A percentile compares a stretch with the other conserved stretches of the same genome.
These are phyloP conservation scores for Cyphomyrus discorhynchus DNA, from an alignment of 2,113 vertebrate genomes.

Conservation along the genomic window DNA sequence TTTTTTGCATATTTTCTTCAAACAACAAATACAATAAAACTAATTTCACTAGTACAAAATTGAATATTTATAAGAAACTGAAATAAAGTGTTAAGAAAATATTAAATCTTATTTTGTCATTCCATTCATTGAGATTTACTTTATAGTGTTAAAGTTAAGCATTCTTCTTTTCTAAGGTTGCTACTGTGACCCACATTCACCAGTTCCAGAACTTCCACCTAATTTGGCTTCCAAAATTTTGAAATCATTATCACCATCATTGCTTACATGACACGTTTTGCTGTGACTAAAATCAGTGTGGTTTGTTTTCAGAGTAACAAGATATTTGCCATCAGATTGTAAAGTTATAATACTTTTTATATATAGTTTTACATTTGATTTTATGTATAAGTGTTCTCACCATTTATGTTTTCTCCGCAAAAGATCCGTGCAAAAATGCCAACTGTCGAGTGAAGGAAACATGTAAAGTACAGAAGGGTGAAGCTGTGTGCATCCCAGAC, in stretches of 20 bases:
- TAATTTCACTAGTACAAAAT: background rate
- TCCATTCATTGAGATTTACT: background rate
- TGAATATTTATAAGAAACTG: background rate
- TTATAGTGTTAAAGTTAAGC: background rate
- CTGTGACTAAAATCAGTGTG: background rate
- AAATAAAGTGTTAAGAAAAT: background rate
- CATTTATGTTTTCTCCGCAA: background rate
- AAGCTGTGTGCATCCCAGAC: conserved; percentile 57
- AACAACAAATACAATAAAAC: background rate
- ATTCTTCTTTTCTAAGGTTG: background rate
- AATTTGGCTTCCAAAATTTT: background rate
- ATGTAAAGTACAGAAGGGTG: conserved; percentile 45
- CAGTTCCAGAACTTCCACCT: background rate
- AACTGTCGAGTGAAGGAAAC: conserved; percentile 64
- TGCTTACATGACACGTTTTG: background rate
- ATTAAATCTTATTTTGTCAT: background rate
- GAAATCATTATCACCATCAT: background rate
- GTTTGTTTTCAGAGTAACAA: background rate
- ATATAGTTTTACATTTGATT: background rate
- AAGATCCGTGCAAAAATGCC: conserved; percentile 66
- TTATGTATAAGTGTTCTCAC: background rate
- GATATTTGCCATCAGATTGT: background rate
- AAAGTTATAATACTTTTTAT: background rate
- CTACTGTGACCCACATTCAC: background rate
- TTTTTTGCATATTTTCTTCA: background rate